Base-by-base conservation (phyloP, 2,113 vertebrate species). In the Ophiodon elongatus region DNA sequence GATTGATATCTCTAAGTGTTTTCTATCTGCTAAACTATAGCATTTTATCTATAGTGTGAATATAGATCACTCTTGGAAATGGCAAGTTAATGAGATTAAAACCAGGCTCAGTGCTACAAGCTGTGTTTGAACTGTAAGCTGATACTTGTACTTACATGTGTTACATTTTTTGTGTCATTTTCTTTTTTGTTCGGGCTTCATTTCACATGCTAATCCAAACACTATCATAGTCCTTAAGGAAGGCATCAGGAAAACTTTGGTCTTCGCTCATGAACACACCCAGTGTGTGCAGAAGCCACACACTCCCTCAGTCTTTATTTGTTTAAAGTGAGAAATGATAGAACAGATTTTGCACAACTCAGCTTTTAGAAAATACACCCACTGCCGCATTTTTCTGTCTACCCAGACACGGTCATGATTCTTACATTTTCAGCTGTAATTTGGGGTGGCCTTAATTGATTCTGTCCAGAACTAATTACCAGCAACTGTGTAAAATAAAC, bases 401-500 rank as follows among this genome's bases (percentile, higher is more conserved):
- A 73, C 67, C 25, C 2, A 71, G 82, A 77, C 79, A 35, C 67
- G 37, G 68, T 63, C 76, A 73, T 80, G 80, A 92, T 78, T 93
- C 81, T 74, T 56, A 43, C 25, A 67, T 89, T 92, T 92, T 87
- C 71, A 76, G 83, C 63, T 86, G 78, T 82, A 87, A 83, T 89
- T 88, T 88, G 70, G 73, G 80, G 73, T 77, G 76, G 72, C 83
- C 73, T 85, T 90, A 89, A 94, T 93, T 92, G 88, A 91, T 93
- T 90, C 81, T 83, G 83, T 90, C 87, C 90, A 89, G 89, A 88
- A 90, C 78, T 89, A 94, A 93, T 94, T 91, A 91, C 80, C 37
- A 72, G 72, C 79, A 80, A 87, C 83, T 70, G 84, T 70, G 85
- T 94, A 93, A 94, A 94, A 93, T 93, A 94, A 95, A 91, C 89